Evolutionary conservation across 2,797 vertebrate species (phyloP).

Genomic region (Epinephelus coioides): DNA sequence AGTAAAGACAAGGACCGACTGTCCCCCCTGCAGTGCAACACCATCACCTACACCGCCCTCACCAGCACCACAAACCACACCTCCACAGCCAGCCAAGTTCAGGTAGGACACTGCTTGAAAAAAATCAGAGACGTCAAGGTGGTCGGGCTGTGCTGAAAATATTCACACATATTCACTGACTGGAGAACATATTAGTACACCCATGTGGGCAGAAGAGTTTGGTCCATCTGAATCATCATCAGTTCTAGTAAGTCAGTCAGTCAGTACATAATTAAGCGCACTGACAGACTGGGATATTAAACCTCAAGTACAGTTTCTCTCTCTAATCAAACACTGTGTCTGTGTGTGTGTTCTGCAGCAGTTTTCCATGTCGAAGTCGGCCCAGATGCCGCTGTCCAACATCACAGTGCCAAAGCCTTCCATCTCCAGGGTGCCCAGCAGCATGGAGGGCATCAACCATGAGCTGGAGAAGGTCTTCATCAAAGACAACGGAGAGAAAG

Average conservation of each 20-base stretch:
- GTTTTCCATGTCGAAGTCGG: slow-evolving; percentile 92
- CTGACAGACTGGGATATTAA: too few species aligned
- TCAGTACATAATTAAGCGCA: too few species aligned
- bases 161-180: not conserved
- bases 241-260: too few species aligned
- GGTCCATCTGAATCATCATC: too few species aligned
- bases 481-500: slow-evolving; percentile 93
- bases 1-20: slow-evolving; percentile 88
- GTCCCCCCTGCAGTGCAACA: slow-evolving; percentile 87
- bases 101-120: slow-evolving; percentile 78
- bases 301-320: too few species aligned
- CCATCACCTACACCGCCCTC: slow-evolving; percentile 75
- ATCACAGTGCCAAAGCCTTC: slow-evolving; percentile 96
- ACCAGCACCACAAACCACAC: slow-evolving; percentile 74
- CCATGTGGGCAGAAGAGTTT: not conserved
- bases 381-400: slow-evolving; percentile 94
- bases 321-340: not conserved
- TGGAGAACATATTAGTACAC: too few species aligned
- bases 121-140: too few species aligned
- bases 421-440: slow-evolving; percentile 95
- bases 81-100: slow-evolving; percentile 87
- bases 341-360: slow-evolving; percentile 52
- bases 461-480: slow-evolving; percentile 99
- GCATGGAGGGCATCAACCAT: slow-evolving; percentile 98
- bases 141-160: too few species aligned